Base-by-base conservation (phyloP, 2,797 vertebrate genomes). In the Enteromius fasciolatus region DNA sequence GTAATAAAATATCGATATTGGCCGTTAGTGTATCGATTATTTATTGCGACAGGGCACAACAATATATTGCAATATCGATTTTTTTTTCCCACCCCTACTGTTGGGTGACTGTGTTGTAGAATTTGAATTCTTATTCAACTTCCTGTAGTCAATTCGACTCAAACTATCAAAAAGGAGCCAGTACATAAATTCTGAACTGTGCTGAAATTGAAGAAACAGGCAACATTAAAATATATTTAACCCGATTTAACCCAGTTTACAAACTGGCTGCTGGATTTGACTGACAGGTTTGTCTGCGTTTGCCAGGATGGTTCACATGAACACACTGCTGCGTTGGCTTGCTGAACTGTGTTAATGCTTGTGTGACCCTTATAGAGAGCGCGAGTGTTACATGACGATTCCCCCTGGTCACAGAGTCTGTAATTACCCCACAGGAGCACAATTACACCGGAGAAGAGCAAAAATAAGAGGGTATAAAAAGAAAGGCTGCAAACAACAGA, bases 351-450 rank as follows among this genome's bases (percentile, higher is more conserved):
- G 46, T 69, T 69, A 68, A 57, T 3, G 50, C 33, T 41, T 31
- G 48, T 18, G 17, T 81, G 54, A 63, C 69, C 57, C 69, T 73
- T 41, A 67, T 15, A 78, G 67, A 50, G 52, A 64, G 36, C 41
- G 28, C 64, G 23, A n/a, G 36, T 9, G 25, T 54, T 81, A 50
- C 57, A 73, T 15, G 57, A 50, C 28, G 2, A 61, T 36, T 72
- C 41, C 57, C 46, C 31, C 28, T 18, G 11, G 23, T 39, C 78
- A 15, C 15, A 20, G 70, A 70, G 76, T 50, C 54, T 82, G 76
- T 75, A 79, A 87, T 82, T 79, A 75, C 69, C 64, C 52, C 41
- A 68, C 80, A 80, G 69, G 76, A 76, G 74, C 76, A 84, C 57
- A 52, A 54, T n/a, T 25, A 81, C 72, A 76, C 25, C 5, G 2